phyloP scores from a whole-genome alignment of 2,113 vertebrate genomes.

The Tupaia chinensis region DNA sequence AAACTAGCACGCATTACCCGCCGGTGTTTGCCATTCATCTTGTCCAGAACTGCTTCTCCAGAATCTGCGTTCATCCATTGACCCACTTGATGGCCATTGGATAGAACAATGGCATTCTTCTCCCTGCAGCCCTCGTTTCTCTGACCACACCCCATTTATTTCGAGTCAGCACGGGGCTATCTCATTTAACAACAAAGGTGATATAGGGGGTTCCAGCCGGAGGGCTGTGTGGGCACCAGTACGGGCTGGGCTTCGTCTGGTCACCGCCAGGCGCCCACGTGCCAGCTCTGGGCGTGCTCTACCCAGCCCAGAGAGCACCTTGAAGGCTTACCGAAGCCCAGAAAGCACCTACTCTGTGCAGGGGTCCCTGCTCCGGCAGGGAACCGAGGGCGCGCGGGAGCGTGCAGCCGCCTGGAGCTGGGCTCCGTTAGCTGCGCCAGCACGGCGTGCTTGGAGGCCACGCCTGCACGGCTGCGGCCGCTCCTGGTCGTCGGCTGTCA shows the following conservation, averaged over 20 bases:
- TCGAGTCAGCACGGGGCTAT: fast-evolving
- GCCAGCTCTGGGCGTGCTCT: too few relatives aligned
- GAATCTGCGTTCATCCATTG: background rate
- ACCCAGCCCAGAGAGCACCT: too few relatives aligned
- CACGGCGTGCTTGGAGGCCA: background rate
- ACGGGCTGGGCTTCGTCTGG: fast-evolving
- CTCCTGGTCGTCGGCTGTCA: constrained; percentile 96
- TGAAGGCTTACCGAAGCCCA: too few relatives aligned
- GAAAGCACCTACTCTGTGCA: too few relatives aligned
- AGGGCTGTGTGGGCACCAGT: fast-evolving
- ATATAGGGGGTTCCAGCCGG: background rate
- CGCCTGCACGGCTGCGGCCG: constrained; percentile 59
- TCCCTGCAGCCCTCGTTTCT: background rate
- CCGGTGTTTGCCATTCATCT: background rate
- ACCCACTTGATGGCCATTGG: background rate
- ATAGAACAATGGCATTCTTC: background rate
- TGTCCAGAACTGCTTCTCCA: background rate
- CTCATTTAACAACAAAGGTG: background rate
- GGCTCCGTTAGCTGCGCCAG: constrained; percentile 84
- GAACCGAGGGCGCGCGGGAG: too few relatives aligned
- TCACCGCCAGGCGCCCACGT: too few relatives aligned
- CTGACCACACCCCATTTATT: background rate
- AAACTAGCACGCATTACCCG: background rate
- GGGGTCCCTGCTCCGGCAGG: too few relatives aligned
- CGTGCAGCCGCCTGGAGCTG: background rate